A percentile compares a stretch with the other conserved stretches of the same genome.
Conservation (phyloP, 1,140 invertebrate genomes). For the Dreissena rostriformis region DNA sequence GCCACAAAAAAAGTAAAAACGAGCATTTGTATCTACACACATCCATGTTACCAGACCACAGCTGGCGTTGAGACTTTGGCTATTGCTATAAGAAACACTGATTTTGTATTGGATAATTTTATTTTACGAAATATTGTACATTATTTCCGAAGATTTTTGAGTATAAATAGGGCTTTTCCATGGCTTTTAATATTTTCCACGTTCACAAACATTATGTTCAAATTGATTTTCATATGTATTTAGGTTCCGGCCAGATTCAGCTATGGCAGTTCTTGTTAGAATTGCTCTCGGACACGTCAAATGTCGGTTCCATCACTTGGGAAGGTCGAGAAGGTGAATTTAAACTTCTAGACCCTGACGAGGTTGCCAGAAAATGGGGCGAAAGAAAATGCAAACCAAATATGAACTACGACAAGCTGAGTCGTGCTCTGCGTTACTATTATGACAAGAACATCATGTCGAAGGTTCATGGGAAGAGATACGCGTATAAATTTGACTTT, state of each 20-base stretch:
- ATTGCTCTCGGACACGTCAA: constrained; percentile 92
- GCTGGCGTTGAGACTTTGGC: too few relatives aligned
- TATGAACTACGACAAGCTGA: constrained; percentile 99
- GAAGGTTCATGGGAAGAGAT: constrained; percentile 89
- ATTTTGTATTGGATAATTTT: too few relatives aligned
- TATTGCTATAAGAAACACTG: too few relatives aligned
- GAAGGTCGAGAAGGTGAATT: constrained; percentile 98
- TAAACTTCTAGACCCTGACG: constrained; percentile 98
- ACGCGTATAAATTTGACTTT: constrained; percentile 99
- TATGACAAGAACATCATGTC: constrained; percentile 86
- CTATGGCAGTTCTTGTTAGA: constrained; percentile 99
- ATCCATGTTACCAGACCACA: too few relatives aligned
- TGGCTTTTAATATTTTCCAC: too few relatives aligned
- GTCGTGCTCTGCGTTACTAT: constrained; percentile 94
- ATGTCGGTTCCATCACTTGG: constrained; percentile 95
- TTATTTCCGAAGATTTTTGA: too few relatives aligned
- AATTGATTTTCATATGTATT: too few relatives aligned
- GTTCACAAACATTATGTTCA: too few relatives aligned
- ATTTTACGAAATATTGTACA: too few relatives aligned
- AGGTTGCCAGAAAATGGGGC: constrained; percentile 98
- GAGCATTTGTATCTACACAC: too few relatives aligned
- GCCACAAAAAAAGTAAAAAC: too few relatives aligned
- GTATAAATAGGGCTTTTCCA: too few relatives aligned
- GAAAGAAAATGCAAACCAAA: constrained; percentile 99
- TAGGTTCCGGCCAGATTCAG: constrained; percentile 97